Conservation (phyloP, 2,797 vertebrate genomes). For the Telmatherina bonti region DNA sequence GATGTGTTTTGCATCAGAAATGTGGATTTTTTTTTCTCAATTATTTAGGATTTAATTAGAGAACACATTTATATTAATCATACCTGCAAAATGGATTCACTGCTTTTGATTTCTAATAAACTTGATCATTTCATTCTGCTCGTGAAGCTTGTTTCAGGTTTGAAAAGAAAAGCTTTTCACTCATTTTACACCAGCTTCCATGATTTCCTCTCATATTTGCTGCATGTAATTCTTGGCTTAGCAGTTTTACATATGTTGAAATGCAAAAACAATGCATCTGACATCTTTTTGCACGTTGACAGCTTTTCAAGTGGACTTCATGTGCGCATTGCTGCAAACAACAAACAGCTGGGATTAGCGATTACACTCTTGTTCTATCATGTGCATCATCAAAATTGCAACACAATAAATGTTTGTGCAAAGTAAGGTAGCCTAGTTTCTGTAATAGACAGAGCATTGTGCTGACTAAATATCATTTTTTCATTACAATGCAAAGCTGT, state of each 20-base stretch:
- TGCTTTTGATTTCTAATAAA: not conserved
- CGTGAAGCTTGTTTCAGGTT: not conserved
- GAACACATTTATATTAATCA: not conserved
- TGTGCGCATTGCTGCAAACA: not conserved
- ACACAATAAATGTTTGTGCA: constrained; percentile 32
- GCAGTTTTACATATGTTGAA: not conserved
- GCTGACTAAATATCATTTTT: constrained; percentile 21
- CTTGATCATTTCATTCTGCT: not conserved
- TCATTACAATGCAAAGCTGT: constrained; percentile 2
- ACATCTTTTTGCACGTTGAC: constrained; percentile 18
- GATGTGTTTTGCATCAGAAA: not conserved
- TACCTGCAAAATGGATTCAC: not conserved
- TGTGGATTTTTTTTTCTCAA: not conserved
- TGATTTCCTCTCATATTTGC: not conserved
- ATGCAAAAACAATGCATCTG: not conserved
- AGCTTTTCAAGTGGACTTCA: not conserved
- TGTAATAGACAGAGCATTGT: constrained; percentile 17
- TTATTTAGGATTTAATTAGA: not conserved
- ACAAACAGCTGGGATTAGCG: constrained; percentile 23
- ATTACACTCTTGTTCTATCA: constrained; percentile 34
- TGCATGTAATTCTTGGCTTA: not conserved
- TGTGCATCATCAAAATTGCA: constrained; percentile 29
- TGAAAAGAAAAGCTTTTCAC: not conserved
- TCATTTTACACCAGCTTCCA: not conserved
- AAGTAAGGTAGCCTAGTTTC: constrained; percentile 10